Evolutionary conservation across 2,888 invertebrate species (phyloP), one percentile per base, ranked within the genome.

Genomic region (Acronicta leporina): DNA sequence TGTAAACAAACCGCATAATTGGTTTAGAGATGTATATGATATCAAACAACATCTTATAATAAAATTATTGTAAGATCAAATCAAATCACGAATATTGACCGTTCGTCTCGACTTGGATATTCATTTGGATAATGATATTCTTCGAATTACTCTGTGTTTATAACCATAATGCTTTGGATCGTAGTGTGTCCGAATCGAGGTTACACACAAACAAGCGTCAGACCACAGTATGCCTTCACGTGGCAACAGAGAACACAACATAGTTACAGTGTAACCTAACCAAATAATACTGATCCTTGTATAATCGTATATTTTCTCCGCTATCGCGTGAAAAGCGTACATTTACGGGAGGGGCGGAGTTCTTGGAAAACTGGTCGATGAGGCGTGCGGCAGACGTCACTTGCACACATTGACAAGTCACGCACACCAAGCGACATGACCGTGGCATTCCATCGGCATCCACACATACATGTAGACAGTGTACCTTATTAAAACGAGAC

Each of bases 401-500:
- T 79, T 87, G 84, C 92, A 92, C 90, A 92, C 92, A 87, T 63
- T 35, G 70, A 70, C 73, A 67, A 42, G 45, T 8, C 75, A 81
- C 89, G 68, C 89, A 82, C 87, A 92, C 91, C 74, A 53, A 71
- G 54, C 62, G 68, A 73, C 79, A 80, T 92, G 92, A 90, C 93
- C 92, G 91, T 93, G 93, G 92, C 93, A 94, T 94, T 94, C 94
- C 94, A 91, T 90, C 88, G 89, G 87, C 83, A 89, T 88, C 87
- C 86, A 91, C 91, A 86, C 92, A 85, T 87, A 92, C 92, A 92
- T 85, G 85, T 86, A 84, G 83, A 89, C 90, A 87, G 90, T 90
- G 90, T 89, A 92, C 94, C 94, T 94, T 94, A 94, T 94, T 94
- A 94, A 94, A 94, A 94, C 93, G 94, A 94, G 94, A 93, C 92